Evolutionary conservation across 2,888 invertebrate genomes (phyloP), one percentile per base, ranked within the genome.

Genomic region (Chorisops tibialis): DNA sequence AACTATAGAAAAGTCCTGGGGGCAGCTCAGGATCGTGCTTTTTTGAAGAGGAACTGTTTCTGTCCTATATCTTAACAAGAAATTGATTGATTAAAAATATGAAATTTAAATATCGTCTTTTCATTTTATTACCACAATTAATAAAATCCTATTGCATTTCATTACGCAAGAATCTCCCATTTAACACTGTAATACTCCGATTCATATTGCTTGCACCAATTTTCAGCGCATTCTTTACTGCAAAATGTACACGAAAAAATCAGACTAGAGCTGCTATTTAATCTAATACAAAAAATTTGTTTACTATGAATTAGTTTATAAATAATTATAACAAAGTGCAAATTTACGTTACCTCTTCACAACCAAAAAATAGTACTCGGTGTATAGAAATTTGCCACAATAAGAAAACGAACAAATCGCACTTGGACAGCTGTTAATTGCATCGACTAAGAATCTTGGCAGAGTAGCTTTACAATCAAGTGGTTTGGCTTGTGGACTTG

Each of bases 231-330:
- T 59, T 69, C 68, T 6, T 70, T 69, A 7, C 74, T 75, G 59
- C 77, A 77, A 63, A 76, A 77, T 54, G 72, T 72, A 63, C 77
- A 77, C 30, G 72, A 76, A 58, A 77, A 77, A 4, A 77, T 68
- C 39, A 74, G 72, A 56, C 75, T 75, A 2, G 77, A 75, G 3
- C 72, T 70, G 62, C 76, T 77, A 65, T 72, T 74, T 21, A 72
- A 71, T 58, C 77, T 77, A n/a, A 9, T 30, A 30, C 30, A 30
- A 30, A 2, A 24, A 30, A 30, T 30, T 2, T n/a, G n/a, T 58
- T 0, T 35, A 11, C 12, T 19, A 43, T 16, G 9, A n/a, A 19
- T 19, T 6, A 21, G 47, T 18, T 18, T 14, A 4, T 18, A n/a
- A 12, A 47, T 18, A 47, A 47, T 16, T 18, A 16, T n/a, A n/a